phyloP scores from a whole-genome alignment of 1,140 invertebrate genomes.

The Lysiphlebus fabarum region DNA sequence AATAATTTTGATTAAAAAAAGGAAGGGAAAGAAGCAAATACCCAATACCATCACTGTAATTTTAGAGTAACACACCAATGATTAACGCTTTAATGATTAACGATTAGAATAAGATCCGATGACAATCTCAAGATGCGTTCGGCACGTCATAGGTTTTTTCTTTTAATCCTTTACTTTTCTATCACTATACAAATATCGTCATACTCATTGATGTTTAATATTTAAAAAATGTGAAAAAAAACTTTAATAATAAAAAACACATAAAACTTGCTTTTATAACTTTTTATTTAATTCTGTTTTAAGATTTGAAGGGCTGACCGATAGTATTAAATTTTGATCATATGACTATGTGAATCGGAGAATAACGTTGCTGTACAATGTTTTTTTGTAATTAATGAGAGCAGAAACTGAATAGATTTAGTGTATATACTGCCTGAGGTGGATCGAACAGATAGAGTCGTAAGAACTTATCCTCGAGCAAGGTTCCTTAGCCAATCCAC shows the following conservation, averaged over 20 bases:
- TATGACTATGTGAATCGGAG: constrained; percentile 26
- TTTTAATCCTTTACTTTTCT: not conserved
- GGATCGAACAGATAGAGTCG: constrained; percentile 43
- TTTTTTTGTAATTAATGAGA: constrained; percentile 55
- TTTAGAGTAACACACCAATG: constrained; percentile 36
- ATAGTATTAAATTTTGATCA: too few species aligned
- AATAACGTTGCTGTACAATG: constrained; percentile 39
- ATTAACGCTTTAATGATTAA: constrained; percentile 44
- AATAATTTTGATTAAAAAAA: constrained; percentile 9
- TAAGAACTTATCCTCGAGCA: constrained; percentile 33
- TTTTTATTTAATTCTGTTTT: too few species aligned
- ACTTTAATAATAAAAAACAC: not conserved
- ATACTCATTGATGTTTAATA: constrained; percentile 6
- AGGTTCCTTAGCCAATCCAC: too few species aligned
- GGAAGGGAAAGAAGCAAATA: constrained; percentile 24
- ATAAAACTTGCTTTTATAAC: not conserved
- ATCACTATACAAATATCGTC: not conserved
- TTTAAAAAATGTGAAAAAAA: not conserved
- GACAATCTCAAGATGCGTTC: constrained; percentile 31
- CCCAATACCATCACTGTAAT: constrained; percentile 40
- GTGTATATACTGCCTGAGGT: constrained; percentile 40
- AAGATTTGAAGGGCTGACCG: too few species aligned
- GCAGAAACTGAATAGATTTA: constrained; percentile 44
- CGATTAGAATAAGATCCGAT: constrained; percentile 40
- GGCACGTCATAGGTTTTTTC: constrained; percentile 27